Evolutionary conservation across 30 jellyfish, hydroid and myxozoan genomes (phyloP), one percentile per base, ranked within the genome.

Genomic region (Aurelia coerulea): DNA sequence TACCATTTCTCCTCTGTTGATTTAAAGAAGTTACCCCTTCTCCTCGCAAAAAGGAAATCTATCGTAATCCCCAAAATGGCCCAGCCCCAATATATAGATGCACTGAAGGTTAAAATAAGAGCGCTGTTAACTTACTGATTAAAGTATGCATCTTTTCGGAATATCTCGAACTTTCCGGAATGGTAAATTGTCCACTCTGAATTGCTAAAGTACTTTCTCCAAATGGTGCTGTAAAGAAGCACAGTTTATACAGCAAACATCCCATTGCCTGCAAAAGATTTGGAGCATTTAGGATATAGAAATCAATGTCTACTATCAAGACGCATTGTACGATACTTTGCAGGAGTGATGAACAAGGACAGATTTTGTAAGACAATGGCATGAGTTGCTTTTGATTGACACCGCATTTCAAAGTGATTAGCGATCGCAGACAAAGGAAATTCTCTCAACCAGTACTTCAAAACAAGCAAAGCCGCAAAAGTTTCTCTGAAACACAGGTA

Each of bases 121-220:
- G 1, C 15, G 56, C 14, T 7, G 19, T 12, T 6, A 14, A 81
- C 98, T 79, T 86, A 95, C 99, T 74, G 29, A 95, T 85, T 12
- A 95, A 88, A 7, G 81, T 39, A 37, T 81, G 82, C 60, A 95
- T 81, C 35, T 85, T 92, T 31, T 90, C 92, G 32, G 99, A 95
- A 71, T 84, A 95, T 63, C 88, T 85, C 2, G 96, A 41, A 37
- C 77, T 68, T 59, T 90, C 99, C 19, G 99, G 99, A 68, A 95
- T 70, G 4, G 96, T 74, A 84, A 95, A 95, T n/a, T 95, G 95
- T 31, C 97, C 99, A 81, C 83, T 95, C 59, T 95, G 99, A 31
- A 95, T 95, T 10, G 99, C 99, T 29, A 95, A 74, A n/a, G 97
- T 88, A 76, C 99, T 95, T 80, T 95, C 99, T 11, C 99, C 99